Evolutionary conservation across 1,140 invertebrate genomes (phyloP), one percentile per base, ranked within the genome.

Genomic region (Anoplophora glabripennis): DNA sequence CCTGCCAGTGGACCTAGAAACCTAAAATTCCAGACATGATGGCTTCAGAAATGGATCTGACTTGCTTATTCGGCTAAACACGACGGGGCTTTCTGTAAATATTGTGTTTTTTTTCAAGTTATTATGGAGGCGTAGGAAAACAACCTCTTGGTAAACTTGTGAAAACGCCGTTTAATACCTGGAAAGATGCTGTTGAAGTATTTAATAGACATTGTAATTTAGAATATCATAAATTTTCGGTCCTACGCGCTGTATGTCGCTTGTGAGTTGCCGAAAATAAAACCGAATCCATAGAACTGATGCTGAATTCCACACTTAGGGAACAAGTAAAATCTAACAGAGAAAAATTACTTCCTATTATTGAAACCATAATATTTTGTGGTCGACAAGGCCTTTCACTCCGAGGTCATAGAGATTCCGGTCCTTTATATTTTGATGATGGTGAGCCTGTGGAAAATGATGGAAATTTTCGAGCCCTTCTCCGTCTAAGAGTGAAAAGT

Each of bases 331-430:
- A 52, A 34, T 17, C 40, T 52, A 58, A 58, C 14, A 40, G 48
- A 35, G 34, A 44, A 17, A 58, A 52, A 21, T 36, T 53, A 14
- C 8, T 18, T 44, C 33, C 48, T 11, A 58, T 58, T 15, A 35
- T 58, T 4, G 14, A 45, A 35, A 34, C 52, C 7, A 55, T 60
- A 21, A 14, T 53, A 42, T 45, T 60, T 55, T 60, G 58, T 45
- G 58, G 42, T 18, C 44, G 34, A 8, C 51, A 60, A 10, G 45
- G 44, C 4, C 14, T 60, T 10, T 9, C 52, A 5, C 34, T 60
- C 8, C 12, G 58, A 47, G 52, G 58, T 38, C 18, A 53, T 37
- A 18, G 41, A 33, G 56, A 58, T 49, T 42, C 37, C 34, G 56
- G 56, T 14, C 35, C 3, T 9, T 11, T 58, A 9, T 12, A 10